These are phyloP conservation scores for Calliopsis andreniformis DNA, from an alignment of 1,140 invertebrate genomes.

Conservation along the genomic window DNA sequence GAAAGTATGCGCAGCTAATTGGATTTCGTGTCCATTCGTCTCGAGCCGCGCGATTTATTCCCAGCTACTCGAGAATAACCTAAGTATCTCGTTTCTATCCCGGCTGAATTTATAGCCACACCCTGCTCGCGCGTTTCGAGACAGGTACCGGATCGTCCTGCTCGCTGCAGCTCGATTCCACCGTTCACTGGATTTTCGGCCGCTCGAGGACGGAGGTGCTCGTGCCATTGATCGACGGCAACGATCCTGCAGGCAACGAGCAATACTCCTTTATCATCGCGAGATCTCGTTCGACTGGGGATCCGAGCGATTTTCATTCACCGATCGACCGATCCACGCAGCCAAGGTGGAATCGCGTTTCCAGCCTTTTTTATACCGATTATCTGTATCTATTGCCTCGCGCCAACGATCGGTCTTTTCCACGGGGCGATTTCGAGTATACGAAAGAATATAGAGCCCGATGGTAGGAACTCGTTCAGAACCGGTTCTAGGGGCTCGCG, in stretches of 20 bases:
- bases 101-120: slow-evolving; percentile 43
- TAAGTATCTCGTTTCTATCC: slow-evolving; percentile 40
- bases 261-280: slow-evolving; percentile 8
- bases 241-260: neutral
- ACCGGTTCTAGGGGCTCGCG: slow-evolving; percentile 70
- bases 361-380: slow-evolving; percentile 45
- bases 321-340: neutral
- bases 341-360: neutral
- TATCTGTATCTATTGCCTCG: slow-evolving; percentile 57
- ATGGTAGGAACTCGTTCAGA: slow-evolving; percentile 69
- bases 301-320: slow-evolving; percentile 55
- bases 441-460: slow-evolving; percentile 50
- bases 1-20: slow-evolving; percentile 43
- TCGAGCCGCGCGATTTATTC: slow-evolving; percentile 26
- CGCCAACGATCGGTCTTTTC: slow-evolving; percentile 59
- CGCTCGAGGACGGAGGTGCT: neutral
- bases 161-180: neutral
- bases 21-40: slow-evolving; percentile 32
- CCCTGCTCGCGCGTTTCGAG: slow-evolving; percentile 4
- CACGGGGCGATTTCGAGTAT: slow-evolving; percentile 53
- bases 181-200: slow-evolving; percentile 19
- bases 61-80: slow-evolving; percentile 22
- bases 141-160: slow-evolving; percentile 22
- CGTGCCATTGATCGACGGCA: neutral
- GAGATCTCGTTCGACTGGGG: slow-evolving; percentile 10